Evolutionary conservation across 1,140 invertebrate genomes (phyloP).

Genomic region (Metaphire vulgaris): DNA sequence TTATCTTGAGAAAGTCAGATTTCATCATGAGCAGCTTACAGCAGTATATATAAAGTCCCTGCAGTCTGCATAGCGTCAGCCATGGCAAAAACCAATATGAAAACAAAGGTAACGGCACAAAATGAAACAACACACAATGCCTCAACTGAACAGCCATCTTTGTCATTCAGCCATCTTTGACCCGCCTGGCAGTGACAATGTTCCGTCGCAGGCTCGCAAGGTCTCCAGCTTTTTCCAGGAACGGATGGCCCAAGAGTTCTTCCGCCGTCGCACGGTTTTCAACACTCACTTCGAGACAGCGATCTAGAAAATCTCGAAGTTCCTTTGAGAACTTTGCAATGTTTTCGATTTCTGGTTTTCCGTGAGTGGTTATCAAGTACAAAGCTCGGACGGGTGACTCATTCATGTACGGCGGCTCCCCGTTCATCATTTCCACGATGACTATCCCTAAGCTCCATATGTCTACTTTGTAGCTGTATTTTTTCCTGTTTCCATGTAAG

Average conservation of each 20-base stretch:
- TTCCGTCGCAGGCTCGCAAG: slow-evolving; percentile 3
- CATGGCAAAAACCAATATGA: too few species aligned
- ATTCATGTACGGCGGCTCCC: slow-evolving; percentile 37
- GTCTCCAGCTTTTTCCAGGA: slow-evolving; percentile 11
- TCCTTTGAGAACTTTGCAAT: slow-evolving; percentile 70
- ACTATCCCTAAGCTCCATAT: slow-evolving; percentile 38
- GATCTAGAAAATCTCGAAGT: slow-evolving; percentile 67
- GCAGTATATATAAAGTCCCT: too few species aligned
- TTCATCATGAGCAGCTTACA: too few species aligned
- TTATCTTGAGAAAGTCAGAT: too few species aligned
- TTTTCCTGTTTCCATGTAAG: slow-evolving; percentile 20
- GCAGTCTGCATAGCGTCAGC: too few species aligned
- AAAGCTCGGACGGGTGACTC: slow-evolving; percentile 34
- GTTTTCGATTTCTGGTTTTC: slow-evolving; percentile 32
- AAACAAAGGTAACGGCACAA: too few species aligned
- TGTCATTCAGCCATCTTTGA: not conserved
- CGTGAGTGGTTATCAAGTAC: slow-evolving; percentile 34
- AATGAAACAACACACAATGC: too few species aligned
- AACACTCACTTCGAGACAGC: slow-evolving; percentile 81
- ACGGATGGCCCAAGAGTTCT: slow-evolving; percentile 71
- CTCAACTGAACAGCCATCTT: too few species aligned
- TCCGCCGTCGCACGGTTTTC: slow-evolving; percentile 76
- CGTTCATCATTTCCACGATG: slow-evolving; percentile 39
- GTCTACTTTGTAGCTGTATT: slow-evolving; percentile 33
- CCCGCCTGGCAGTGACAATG: not conserved